Conservation (phyloP, 2,113 vertebrate species). For the Coracopsis vasa region DNA sequence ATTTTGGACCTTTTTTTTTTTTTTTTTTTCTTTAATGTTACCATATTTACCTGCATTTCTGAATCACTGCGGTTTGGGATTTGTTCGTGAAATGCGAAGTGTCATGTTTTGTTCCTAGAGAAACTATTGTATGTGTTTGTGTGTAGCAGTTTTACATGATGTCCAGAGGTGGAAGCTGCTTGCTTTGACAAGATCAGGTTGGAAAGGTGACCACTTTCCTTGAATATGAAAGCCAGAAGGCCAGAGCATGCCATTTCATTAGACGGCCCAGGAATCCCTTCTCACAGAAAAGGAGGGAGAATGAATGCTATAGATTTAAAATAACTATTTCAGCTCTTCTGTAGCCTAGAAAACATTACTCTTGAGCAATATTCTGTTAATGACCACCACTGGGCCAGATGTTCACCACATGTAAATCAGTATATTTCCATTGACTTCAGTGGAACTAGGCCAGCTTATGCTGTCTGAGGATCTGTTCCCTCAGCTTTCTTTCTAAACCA, state of each 20-base stretch:
- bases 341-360: slow-evolving; percentile 20
- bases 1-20: background rate
- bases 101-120: background rate
- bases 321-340: slow-evolving; percentile 21
- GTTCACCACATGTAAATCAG: slow-evolving; percentile 29
- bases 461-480: background rate
- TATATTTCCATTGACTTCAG: slow-evolving; percentile 8
- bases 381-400: slow-evolving; percentile 22
- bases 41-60: background rate
- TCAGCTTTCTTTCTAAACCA: background rate
- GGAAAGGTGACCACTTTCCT: background rate
- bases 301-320: background rate
- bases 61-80: background rate
- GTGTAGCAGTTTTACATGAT: background rate
- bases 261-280: background rate
- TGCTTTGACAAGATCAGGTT: background rate
- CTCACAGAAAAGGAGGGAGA: background rate
- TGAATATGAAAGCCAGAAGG: slow-evolving; percentile 11
- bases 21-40: background rate
- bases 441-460: background rate
- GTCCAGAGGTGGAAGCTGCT: background rate
- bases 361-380: slow-evolving; percentile 36
- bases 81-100: background rate
- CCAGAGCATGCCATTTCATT: background rate
- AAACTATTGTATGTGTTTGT: background rate